Evolutionary conservation across 1,140 invertebrate genomes (phyloP), one percentile per base, ranked within the genome.

Genomic region (Lerema accius): DNA sequence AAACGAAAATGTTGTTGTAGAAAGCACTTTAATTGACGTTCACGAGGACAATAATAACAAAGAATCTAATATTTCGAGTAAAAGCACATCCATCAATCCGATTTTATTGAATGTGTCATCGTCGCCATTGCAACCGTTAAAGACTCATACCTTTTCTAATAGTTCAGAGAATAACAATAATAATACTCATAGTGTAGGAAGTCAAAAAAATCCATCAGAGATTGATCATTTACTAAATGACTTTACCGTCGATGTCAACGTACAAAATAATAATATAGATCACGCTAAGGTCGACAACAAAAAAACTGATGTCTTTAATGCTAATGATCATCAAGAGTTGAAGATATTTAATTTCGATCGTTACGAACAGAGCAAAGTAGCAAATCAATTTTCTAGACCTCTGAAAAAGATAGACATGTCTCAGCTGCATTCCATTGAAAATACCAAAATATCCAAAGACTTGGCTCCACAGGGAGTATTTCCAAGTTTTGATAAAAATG

Each of bases 301-400:
- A 35, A 80, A 77, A 49, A 64, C 48, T 23, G 74, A 83, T 37
- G 51, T 62, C 15, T 35, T 71, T 9, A 75, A 71, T 6, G 69
- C 83, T 3, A 82, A 71, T 28, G 78, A 88, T 69, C 81, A 75
- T 59, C 73, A 90, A 37, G 87, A 87, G 43, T 79, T 92, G 17
- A 89, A 92, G 81, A 86, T 91, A 72, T 92, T 91, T 69, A 92
- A 91, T 68, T 92, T 92, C 43, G 91, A 92, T 76, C 82, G 84
- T 13, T 92, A 91, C 28, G 91, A 92, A 73, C 85, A 90, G 69
- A 89, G 71, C 19, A 91, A 85, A 73, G 65, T 85, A 48, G 63
- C 76, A 37, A 78, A 45, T 72, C 75, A 83, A 50, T 90, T 76
- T 68, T 71, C 71, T 61, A 81, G 79, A 49, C 76, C 86, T 37